These are phyloP conservation scores for Halocynthia aurantium DNA, from an alignment of 23 tunicate species.

Conservation along the genomic window DNA sequence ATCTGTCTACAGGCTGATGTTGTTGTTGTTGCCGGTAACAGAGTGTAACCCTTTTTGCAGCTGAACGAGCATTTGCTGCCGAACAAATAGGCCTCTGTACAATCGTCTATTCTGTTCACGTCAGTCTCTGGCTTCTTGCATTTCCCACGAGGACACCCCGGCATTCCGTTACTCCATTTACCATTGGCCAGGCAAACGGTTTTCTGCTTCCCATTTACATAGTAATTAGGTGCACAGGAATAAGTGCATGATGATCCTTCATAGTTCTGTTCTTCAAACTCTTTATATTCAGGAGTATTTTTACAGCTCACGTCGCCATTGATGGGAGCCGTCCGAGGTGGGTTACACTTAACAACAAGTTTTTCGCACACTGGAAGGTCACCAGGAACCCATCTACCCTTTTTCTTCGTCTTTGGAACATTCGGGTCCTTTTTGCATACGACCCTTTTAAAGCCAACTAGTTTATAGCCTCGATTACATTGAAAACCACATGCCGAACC, in stretches of 20 bases:
- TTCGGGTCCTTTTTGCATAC: not conserved
- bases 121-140: conserved; percentile 8
- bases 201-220: conserved; percentile 5
- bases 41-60: conserved; percentile 22
- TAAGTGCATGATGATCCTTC: conserved; percentile 15
- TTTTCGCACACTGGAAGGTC: conserved; percentile 3
- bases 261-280: not conserved
- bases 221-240: not conserved
- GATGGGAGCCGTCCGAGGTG: conserved; percentile 24
- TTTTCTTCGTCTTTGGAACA: not conserved
- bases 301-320: conserved; percentile 24
- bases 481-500: conserved; percentile 1
- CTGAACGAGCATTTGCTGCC: conserved; percentile 25
- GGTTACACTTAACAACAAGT: conserved; percentile 15
- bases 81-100: conserved; percentile 16
- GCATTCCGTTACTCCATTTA: not conserved
- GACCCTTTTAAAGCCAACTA: not conserved
- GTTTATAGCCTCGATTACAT: conserved; percentile 8
- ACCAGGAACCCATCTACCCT: not conserved
- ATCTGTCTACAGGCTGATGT: conserved; percentile 15
- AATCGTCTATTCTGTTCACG: not conserved
- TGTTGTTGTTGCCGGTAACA: not conserved
- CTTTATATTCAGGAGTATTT: not conserved
- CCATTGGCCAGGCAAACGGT: not conserved
- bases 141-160: conserved; percentile 9